Evolutionary conservation across 2,888 invertebrate species (phyloP).

Genomic region (Hypercompe scribonia): DNA sequence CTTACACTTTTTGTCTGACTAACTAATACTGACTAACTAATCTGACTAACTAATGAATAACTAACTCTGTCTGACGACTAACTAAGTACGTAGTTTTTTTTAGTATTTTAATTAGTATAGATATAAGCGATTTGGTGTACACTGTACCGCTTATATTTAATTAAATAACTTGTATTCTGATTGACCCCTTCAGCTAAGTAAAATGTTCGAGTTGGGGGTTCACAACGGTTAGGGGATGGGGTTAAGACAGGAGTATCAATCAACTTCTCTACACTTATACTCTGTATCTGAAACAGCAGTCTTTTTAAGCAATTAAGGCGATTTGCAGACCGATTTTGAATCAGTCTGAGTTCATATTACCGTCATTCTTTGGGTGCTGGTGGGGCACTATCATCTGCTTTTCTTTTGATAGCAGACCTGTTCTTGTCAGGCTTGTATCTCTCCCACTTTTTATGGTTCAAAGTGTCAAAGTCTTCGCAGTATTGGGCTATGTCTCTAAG

Average conservation of each 20-base stretch:
- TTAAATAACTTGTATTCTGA: too few species aligned
- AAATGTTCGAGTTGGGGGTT: not conserved
- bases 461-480: constrained; percentile 92
- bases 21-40: too few species aligned
- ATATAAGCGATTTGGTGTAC: too few species aligned
- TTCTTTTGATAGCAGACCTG: constrained; percentile 72
- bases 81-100: too few species aligned
- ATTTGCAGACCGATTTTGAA: constrained; percentile 28
- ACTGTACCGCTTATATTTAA: too few species aligned
- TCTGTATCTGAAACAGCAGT: constrained; percentile 40
- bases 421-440: constrained; percentile 88
- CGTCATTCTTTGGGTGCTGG: constrained; percentile 77
- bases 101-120: too few species aligned
- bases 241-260: not conserved
- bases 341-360: constrained; percentile 30
- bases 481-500: constrained; percentile 93
- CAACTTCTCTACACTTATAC: not conserved
- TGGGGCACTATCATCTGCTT: constrained; percentile 79
- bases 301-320: constrained; percentile 59
- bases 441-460: constrained; percentile 98
- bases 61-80: too few species aligned
- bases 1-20: too few species aligned
- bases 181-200: not conserved
- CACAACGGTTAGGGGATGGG: not conserved
- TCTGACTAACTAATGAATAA: too few species aligned